Base-by-base conservation (phyloP, 2,113 vertebrate species). In the Xenus cinereus region DNA sequence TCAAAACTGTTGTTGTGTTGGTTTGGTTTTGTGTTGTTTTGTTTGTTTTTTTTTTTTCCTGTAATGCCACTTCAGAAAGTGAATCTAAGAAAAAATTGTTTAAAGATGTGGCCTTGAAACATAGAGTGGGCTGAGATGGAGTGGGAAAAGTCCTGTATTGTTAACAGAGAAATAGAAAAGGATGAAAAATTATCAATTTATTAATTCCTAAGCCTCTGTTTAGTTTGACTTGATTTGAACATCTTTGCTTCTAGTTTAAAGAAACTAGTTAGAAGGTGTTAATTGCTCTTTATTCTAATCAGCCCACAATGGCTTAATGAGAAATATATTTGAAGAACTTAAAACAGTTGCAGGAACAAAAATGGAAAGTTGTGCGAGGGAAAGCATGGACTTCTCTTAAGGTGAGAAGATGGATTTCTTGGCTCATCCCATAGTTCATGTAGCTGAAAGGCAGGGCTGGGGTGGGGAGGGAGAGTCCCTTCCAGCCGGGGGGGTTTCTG, bases 401-500 rank as follows among this genome's bases (percentile, higher is more conserved):
- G 20, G 6, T 8, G 62, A 60, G n/a, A 37, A 43, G 24, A 24
- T 73, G 2, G 4, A 7, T 66, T 54, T 59, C 35, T 63, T 12
- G 59, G 60, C 39, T 37, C 27, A 28, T 75, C 3, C 18, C 12
- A 1, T n/a, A 19, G 24, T 23, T 66, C 1, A 16, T 28, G 23
- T 28, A 32, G 43, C 3, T 4, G 39, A 41, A 9, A 15, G 32
- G 17, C 46, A 15, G 22, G 43, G 26, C 63, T 77, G 53, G 22
- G 41, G 2, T n/a, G 68, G 14, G 19, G 30, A 24, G 13, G 14
- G 46, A 46, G 30, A 35, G 19, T 41, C 64, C 12, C 8, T 45
- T 66, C 7, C 39, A n/a, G 48, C 46, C 0, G 0, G 9, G 60
- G 2, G n/a, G 39, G 10, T 46, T 26, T 75, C 12, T 10, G n/a